These are phyloP conservation scores for Leptatherina wallacei DNA, from an alignment of 2,797 vertebrate genomes.

Conservation along the genomic window DNA sequence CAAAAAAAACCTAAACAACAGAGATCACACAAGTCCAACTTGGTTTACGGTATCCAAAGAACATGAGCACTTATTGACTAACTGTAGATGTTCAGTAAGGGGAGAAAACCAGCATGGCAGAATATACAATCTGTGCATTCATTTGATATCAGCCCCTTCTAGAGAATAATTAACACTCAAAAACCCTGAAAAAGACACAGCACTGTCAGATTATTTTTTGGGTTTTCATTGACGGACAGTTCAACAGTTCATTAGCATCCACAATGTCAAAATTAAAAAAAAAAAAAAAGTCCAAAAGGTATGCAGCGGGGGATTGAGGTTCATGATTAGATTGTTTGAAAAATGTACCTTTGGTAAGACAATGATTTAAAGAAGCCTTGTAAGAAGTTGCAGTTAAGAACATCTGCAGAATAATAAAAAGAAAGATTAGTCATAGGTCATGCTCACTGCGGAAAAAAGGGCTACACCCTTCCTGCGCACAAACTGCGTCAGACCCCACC, in stretches of 20 bases:
- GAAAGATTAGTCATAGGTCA: slow-evolving; percentile 80
- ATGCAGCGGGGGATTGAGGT: slow-evolving; percentile 15
- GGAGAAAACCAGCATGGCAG: slow-evolving; percentile 14
- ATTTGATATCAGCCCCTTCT: neutral
- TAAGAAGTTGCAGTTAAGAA: slow-evolving; percentile 47
- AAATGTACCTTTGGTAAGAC: slow-evolving; percentile 23
- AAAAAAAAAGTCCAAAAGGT: slow-evolving; percentile 37
- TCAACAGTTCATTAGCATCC: neutral
- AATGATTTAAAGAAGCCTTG: slow-evolving; percentile 26
- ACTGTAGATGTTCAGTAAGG: neutral
- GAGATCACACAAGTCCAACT: slow-evolving; percentile 23
- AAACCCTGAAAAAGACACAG: slow-evolving; percentile 27
- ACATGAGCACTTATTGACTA: neutral
- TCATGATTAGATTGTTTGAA: slow-evolving; percentile 17
- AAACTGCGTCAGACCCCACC: slow-evolving; percentile 87
- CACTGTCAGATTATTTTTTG: slow-evolving; percentile 19
- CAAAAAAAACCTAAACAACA: slow-evolving; percentile 3
- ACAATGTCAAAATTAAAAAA: slow-evolving; percentile 10
- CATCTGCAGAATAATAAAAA: slow-evolving; percentile 71
- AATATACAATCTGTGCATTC: neutral
- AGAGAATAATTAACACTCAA: neutral
- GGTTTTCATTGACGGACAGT: slow-evolving; percentile 17
- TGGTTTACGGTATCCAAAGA: neutral
- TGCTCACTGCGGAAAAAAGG: slow-evolving; percentile 82
- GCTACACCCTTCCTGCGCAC: slow-evolving; percentile 85